phyloP scores from a whole-genome alignment of 2,888 invertebrate genomes.

The Dioctria rufipes region DNA sequence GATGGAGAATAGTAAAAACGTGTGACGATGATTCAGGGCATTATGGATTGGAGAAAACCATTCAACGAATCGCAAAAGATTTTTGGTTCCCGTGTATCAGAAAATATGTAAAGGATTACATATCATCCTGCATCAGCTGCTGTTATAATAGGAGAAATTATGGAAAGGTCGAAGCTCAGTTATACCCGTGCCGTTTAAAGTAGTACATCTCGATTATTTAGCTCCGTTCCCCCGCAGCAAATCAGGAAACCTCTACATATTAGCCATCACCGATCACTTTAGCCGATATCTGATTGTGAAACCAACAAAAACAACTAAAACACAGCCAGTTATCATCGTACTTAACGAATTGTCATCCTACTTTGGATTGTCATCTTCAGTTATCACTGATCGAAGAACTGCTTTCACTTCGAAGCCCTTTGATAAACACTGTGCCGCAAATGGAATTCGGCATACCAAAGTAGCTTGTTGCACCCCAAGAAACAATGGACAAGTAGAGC shows the following conservation, averaged over 20 bases:
- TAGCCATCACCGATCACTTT: slow-evolving; percentile 57
- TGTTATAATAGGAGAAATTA: slow-evolving; percentile 36
- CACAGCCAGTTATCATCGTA: slow-evolving; percentile 42
- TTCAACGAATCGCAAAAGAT: slow-evolving; percentile 42
- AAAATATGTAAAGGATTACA: slow-evolving; percentile 52
- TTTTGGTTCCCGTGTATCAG: slow-evolving; percentile 60
- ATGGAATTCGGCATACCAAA: slow-evolving; percentile 39
- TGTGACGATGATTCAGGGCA: no score
- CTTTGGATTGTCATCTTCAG: slow-evolving; percentile 41
- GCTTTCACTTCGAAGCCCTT: slow-evolving; percentile 58
- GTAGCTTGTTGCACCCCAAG: slow-evolving; percentile 52
- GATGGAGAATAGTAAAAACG: slow-evolving; percentile 54
- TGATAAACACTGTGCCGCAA: slow-evolving; percentile 46
- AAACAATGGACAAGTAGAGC: slow-evolving; percentile 57
- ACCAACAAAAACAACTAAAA: slow-evolving; percentile 36
- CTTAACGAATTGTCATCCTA: slow-evolving; percentile 37
- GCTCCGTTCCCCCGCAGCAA: slow-evolving; percentile 57
- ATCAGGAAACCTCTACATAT: slow-evolving; percentile 53
- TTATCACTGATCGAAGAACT: slow-evolving; percentile 57
- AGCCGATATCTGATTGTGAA: slow-evolving; percentile 55
- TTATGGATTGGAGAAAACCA: slow-evolving; percentile 58
- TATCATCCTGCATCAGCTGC: slow-evolving; percentile 50
- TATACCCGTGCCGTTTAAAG: slow-evolving; percentile 56
- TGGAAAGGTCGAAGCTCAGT: slow-evolving; percentile 49
- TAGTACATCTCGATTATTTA: slow-evolving; percentile 60